Evolutionary conservation across 1,140 invertebrate species (phyloP).

Genomic region (Heliconius nattereri): DNA sequence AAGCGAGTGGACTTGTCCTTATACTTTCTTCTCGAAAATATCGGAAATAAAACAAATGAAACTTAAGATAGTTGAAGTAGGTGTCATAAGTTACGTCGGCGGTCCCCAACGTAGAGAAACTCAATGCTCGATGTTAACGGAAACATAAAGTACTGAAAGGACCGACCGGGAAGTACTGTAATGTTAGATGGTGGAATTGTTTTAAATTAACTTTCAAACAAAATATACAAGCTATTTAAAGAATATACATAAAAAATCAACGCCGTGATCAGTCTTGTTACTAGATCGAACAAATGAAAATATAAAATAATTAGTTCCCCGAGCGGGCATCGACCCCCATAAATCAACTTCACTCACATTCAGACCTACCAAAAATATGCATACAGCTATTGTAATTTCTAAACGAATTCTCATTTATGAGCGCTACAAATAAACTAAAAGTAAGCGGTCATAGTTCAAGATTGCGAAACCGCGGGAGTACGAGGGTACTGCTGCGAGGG

Average conservation of each 20-base stretch:
- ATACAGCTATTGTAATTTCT: not conserved
- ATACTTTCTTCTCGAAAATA: not conserved
- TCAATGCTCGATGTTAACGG: not conserved
- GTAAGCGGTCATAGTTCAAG: conserved; percentile 5
- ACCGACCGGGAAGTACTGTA: not conserved
- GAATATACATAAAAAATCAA: not conserved
- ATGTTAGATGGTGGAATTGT: not conserved
- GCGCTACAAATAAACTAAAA: not conserved
- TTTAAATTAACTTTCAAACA: not conserved
- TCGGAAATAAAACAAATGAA: not conserved
- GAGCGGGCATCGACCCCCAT: not conserved
- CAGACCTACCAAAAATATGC: not conserved
- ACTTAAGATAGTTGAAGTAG: no score
- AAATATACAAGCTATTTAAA: not conserved
- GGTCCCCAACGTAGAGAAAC: not conserved
- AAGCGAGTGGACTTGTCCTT: no score
- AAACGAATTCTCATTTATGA: not conserved
- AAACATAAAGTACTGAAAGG: not conserved
- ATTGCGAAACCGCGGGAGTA: conserved; percentile 7
- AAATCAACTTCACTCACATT: not conserved
- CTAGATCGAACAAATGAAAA: no score
- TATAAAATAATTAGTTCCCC: no score
- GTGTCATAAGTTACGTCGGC: not conserved
- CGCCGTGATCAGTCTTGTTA: no score
- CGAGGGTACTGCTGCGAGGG: not conserved